Evolutionary conservation across 2,888 invertebrate species (phyloP).

Genomic region (Andrena chrysosceles): DNA sequence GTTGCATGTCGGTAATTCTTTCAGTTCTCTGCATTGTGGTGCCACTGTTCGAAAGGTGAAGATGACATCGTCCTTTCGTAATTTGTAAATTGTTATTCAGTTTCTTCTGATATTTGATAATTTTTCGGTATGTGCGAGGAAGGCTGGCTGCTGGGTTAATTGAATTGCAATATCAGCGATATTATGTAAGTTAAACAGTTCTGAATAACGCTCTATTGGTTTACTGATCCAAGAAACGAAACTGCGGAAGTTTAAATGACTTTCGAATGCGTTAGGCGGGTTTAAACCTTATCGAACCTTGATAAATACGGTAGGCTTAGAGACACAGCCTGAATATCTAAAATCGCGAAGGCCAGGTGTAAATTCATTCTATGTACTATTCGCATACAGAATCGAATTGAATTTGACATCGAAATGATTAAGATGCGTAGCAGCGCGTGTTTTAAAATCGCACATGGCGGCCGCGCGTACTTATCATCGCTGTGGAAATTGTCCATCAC

Average conservation of each 20-base stretch:
- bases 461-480: too few species aligned
- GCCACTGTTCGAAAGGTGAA: too few species aligned
- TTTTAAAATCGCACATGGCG: constrained; percentile 14
- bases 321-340: constrained; percentile 34
- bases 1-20: not conserved
- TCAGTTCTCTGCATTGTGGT: not conserved
- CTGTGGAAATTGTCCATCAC: too few species aligned
- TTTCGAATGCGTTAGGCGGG: constrained; percentile 1
- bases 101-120: too few species aligned
- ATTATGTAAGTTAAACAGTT: not conserved
- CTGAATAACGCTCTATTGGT: not conserved
- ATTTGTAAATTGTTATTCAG: too few species aligned
- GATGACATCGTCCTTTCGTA: too few species aligned
- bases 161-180: too few species aligned
- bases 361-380: constrained; percentile 34
- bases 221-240: not conserved
- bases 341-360: constrained; percentile 45
- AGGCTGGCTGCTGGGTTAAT: too few species aligned
- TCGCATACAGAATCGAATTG: constrained; percentile 52
- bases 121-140: too few species aligned
- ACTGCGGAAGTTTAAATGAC: not conserved
- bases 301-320: constrained; percentile 7
- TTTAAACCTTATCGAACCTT: constrained; percentile 21
- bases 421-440: constrained; percentile 35
- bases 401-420: constrained; percentile 44